phyloP scores from a whole-genome alignment of 1,140 invertebrate genomes.

The Geopemphigus sp. region DNA sequence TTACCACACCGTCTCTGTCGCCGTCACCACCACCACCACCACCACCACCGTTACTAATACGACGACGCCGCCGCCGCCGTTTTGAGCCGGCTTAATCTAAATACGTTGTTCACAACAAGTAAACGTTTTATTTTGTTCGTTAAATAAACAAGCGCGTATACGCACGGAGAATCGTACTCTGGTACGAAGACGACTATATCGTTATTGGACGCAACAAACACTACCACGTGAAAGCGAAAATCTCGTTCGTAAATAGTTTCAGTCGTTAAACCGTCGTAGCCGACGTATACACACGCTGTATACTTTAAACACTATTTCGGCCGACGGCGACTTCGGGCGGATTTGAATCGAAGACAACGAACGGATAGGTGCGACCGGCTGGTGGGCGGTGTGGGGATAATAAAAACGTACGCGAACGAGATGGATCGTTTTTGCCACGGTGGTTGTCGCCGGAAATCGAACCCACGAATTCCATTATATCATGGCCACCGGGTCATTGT shows the following conservation, averaged over 20 bases:
- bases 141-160: background rate
- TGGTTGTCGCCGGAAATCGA: background rate
- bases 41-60: too few relatives aligned
- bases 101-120: conserved; percentile 12
- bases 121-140: conserved; percentile 17
- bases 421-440: background rate
- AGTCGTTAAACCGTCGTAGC: too few relatives aligned
- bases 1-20: too few relatives aligned
- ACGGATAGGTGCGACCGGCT: too few relatives aligned
- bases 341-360: too few relatives aligned
- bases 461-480: background rate
- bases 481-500: background rate
- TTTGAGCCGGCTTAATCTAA: background rate
- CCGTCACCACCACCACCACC: background rate
- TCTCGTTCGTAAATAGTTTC: too few relatives aligned
- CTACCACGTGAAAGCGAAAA: too few relatives aligned
- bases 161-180: background rate
- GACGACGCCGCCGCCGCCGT: background rate
- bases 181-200: background rate
- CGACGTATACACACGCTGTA: too few relatives aligned
- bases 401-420: background rate
- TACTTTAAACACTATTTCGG: too few relatives aligned
- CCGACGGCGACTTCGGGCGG: too few relatives aligned
- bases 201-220: background rate
- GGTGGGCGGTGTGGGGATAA: too few relatives aligned